Evolutionary conservation across 2,888 invertebrate species (phyloP), one percentile per base, ranked within the genome.

Genomic region (Deilephila elpenor): DNA sequence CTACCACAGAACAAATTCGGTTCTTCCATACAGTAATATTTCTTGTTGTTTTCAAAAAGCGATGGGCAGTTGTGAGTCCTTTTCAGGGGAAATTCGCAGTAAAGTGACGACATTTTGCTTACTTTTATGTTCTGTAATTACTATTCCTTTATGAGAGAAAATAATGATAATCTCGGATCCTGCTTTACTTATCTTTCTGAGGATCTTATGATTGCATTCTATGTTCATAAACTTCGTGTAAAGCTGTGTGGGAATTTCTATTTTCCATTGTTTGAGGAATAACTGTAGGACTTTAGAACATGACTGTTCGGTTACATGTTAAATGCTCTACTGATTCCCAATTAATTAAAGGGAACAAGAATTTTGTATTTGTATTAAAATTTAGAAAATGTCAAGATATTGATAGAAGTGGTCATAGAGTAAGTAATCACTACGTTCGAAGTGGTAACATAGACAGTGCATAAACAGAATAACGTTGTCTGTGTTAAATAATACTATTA

Each of bases 51-150:
- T 14, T 25, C 14, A 17, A 67, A 17, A 11, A 64, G 37, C 1
- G 44, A 51, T 17, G 37, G n/a, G n/a, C 44, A 64, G 64, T 64
- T 67, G 17, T 51, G 67, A 51, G 67, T 67, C 5, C 67, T 44
- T 67, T 44, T 25, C 20, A 67, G 19, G 17, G 20, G 44, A 51
- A 44, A 51, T 25, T 67, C 67, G 25, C 1, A 56, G 19, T 6
- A 17, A 3, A 44, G 14, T 6, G 51, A 44, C 25, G 25, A 20
- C 67, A 67, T 67, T n/a, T 67, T 67, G 51, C 17, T 25, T 51
- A 1, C 19, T 51, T 67, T 25, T 25, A 20, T 51, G 0, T 25
- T 51, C 7, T 34, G 7, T 37, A 19, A 37, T 8, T 37, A 37
- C 37, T 37, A 8, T 37, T 11, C 1, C 25, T 37, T 37, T 37